Evolutionary conservation across 2,888 invertebrate species (phyloP), one percentile per base, ranked within the genome.

Genomic region (Mechanitis messenoides): DNA sequence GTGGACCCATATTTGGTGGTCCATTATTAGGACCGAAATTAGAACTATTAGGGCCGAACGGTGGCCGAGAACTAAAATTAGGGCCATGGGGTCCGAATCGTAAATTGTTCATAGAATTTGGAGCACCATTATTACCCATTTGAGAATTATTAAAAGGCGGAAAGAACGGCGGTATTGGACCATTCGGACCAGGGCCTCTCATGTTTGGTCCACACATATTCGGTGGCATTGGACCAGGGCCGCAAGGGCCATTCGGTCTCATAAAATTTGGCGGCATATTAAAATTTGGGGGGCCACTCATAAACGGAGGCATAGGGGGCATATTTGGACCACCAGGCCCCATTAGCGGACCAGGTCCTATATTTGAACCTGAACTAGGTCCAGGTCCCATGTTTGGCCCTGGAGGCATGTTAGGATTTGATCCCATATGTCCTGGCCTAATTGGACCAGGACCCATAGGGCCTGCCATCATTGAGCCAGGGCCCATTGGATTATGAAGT

Each of bases 181-280:
- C 76, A 67, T 77, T 79, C 1, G 78, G 78, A 1, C 77, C 73
- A n/a, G 75, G 75, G 3, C 75, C 78, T 31, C 71, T 68, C 67
- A 71, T 68, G 47, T 76, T 76, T 28, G 79, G 77, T 28, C 79
- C 77, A 58, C 77, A 78, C 77, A 79, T 78, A 57, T 79, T 79
- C 2, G 76, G 76, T 1, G 74, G 81, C 74, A 78, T 75, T 5
- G 75, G 72, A 54, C 73, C 73, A 28, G 72, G 68, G 11, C 74
- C 76, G 67, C 77, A 69, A 3, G 76, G 85, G 0, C 86, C 84
- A 68, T 83, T 84, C 2, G 87, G 87, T 2, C 87, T 85, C 81
- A 85, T 81, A 55, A 84, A 85, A 69, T 83, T 84, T 1, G 87
- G 85, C 2, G 87, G 87, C 84, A 86, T 85, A 3, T 77, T 77